Evolutionary conservation across 1,140 invertebrate genomes (phyloP).

Genomic region (Chionoecetes opilio): DNA sequence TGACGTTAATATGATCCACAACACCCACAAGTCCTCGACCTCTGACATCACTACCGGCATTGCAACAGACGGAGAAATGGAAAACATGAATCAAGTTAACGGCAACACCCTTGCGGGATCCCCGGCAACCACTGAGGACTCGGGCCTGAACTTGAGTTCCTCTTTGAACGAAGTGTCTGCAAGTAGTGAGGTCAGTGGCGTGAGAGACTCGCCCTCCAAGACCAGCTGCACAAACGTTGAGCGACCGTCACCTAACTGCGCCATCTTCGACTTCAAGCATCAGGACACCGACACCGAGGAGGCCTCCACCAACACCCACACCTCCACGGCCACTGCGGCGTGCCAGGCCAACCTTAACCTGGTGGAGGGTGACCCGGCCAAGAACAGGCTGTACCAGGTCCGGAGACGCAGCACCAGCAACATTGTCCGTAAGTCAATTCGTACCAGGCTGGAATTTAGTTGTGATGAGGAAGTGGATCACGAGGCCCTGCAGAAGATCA

Average conservation of each 20-base stretch:
- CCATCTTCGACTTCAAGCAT: slow-evolving; percentile 93
- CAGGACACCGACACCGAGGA: slow-evolving; percentile 92
- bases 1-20: slow-evolving; percentile 65
- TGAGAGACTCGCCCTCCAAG: slow-evolving; percentile 74
- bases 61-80: slow-evolving; percentile 58
- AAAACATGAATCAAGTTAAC: slow-evolving; percentile 78
- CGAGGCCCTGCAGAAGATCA: slow-evolving; percentile 79
- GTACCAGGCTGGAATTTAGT: slow-evolving; percentile 77
- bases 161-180: slow-evolving; percentile 45
- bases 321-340: slow-evolving; percentile 81
- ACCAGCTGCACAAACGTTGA: slow-evolving; percentile 85
- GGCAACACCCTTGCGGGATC: slow-evolving; percentile 76
- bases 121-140: slow-evolving; percentile 72
- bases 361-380: slow-evolving; percentile 83
- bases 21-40: slow-evolving; percentile 60
- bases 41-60: slow-evolving; percentile 35
- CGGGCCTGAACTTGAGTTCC: slow-evolving; percentile 83
- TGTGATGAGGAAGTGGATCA: slow-evolving; percentile 81
- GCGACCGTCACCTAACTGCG: slow-evolving; percentile 91
- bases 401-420: slow-evolving; percentile 89
- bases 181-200: slow-evolving; percentile 42
- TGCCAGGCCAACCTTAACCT: slow-evolving; percentile 79
- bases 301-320: slow-evolving; percentile 82
- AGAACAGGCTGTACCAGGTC: slow-evolving; percentile 87
- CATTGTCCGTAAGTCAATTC: slow-evolving; percentile 57